phyloP scores from a whole-genome alignment of 2,113 vertebrate species.

The Porphyrio hochstetteri region DNA sequence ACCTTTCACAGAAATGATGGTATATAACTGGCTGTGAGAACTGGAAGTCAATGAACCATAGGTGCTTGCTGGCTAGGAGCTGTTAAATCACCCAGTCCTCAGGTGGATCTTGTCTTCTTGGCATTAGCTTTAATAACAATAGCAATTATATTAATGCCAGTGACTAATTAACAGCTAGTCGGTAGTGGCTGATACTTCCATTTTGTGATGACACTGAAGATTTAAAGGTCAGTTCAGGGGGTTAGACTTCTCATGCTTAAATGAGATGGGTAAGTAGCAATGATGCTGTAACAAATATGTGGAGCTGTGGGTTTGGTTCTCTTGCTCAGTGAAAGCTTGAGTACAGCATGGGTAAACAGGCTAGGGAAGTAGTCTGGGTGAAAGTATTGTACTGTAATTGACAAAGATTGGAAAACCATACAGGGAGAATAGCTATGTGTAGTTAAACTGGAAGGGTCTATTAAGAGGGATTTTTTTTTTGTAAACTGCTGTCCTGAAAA shows the following conservation, averaged over 20 bases:
- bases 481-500: background rate
- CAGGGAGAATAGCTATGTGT: background rate
- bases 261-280: background rate
- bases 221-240: background rate
- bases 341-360: background rate
- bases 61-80: background rate
- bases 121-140: background rate
- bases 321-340: background rate
- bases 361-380: background rate
- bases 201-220: background rate
- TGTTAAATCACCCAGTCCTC: background rate
- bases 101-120: background rate
- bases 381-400: background rate
- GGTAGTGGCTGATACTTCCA: background rate
- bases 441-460: background rate
- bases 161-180: background rate
- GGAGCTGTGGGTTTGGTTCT: background rate
- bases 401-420: background rate
- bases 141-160: background rate
- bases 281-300: background rate
- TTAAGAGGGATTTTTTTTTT: background rate
- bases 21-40: background rate
- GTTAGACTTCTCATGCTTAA: background rate
- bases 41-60: background rate
- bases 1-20: background rate